Evolutionary conservation across 2,797 vertebrate species (phyloP).

Genomic region (Coregonus ussuriensis): DNA sequence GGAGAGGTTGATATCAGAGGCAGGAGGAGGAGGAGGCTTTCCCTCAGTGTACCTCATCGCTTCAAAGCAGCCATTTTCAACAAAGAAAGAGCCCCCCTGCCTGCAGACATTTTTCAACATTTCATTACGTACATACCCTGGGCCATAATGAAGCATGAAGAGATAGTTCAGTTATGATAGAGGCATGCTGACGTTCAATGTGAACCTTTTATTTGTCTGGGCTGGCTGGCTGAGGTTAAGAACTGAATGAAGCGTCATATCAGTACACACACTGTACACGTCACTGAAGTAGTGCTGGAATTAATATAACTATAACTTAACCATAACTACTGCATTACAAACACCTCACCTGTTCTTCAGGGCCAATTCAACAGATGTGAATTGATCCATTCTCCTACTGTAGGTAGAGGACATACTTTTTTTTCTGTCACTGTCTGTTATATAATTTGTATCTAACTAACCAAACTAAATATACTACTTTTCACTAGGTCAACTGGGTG

Average conservation of each 20-base stretch:
- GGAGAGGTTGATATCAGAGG: background rate
- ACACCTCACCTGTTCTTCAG: background rate
- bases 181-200: constrained; percentile 60
- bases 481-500: background rate
- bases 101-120: constrained; percentile 62
- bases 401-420: too few species aligned
- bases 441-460: background rate
- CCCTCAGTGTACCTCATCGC: constrained; percentile 50
- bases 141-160: constrained; percentile 64
- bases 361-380: background rate
- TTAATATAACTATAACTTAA: background rate
- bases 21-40: constrained; percentile 33
- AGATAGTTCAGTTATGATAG: constrained; percentile 63
- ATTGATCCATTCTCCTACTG: too few species aligned
- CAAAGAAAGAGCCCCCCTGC: constrained; percentile 60
- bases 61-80: constrained; percentile 68
- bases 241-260: constrained; percentile 33
- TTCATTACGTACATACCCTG: constrained; percentile 64
- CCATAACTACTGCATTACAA: background rate
- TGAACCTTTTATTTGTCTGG: constrained; percentile 66
- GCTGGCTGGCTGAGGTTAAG: constrained; percentile 35
- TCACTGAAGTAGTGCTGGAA: constrained; percentile 24
- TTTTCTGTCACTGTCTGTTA: background rate
- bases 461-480: background rate
- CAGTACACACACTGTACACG: background rate